phyloP scores from a whole-genome alignment of 2,888 invertebrate species.

The Pristionchus maxplancki region DNA sequence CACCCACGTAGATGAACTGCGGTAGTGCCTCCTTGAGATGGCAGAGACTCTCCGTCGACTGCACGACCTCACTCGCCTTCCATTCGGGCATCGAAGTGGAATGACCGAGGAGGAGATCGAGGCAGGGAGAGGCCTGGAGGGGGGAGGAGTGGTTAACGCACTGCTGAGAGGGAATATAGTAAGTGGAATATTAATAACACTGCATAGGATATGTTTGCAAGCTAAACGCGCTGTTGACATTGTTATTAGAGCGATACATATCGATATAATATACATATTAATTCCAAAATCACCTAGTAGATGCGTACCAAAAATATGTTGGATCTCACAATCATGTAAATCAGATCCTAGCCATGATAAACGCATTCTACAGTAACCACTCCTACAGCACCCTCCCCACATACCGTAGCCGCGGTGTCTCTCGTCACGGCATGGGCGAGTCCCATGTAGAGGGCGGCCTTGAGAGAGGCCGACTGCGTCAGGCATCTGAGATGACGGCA shows the following conservation, averaged over 20 bases:
- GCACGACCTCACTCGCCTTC: neutral
- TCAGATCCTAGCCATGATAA: too few species aligned
- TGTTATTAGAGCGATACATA: too few species aligned
- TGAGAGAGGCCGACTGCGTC: neutral
- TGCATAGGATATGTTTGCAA: too few species aligned
- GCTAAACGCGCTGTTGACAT: too few species aligned
- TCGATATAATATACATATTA: too few species aligned
- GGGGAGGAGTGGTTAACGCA: neutral
- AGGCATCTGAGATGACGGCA: conserved; percentile 26
- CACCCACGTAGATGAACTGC: conserved; percentile 31
- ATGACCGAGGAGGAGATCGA: conserved; percentile 51
- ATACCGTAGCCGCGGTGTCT: conserved; percentile 10
- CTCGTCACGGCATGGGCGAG: conserved; percentile 40
- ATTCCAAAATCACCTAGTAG: too few species aligned
- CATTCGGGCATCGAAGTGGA: conserved; percentile 45
- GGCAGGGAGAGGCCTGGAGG: conserved; percentile 18
- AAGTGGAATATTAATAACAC: too few species aligned
- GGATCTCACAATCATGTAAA: too few species aligned
- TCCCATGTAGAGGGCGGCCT: conserved; percentile 47
- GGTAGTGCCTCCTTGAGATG: conserved; percentile 48
- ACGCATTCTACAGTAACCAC: neutral
- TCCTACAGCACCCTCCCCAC: neutral
- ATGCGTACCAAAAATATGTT: too few species aligned
- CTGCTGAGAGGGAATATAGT: neutral
- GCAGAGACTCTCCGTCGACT: conserved; percentile 29